Conservation (phyloP, 1,140 invertebrate genomes). For the Oncopeltus fasciatus region DNA sequence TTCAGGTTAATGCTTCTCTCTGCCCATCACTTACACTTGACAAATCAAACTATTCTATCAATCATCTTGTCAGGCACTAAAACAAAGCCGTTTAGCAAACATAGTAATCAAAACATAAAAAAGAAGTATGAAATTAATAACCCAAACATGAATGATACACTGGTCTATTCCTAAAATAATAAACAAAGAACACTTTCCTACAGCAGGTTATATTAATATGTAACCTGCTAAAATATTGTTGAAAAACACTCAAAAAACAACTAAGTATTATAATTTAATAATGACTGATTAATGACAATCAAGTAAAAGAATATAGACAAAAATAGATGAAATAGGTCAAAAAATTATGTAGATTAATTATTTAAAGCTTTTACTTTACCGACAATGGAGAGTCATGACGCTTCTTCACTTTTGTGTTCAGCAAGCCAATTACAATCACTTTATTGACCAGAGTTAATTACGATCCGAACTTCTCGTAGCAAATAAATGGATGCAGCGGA, state of each 20-base stretch:
- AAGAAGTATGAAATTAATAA: not conserved
- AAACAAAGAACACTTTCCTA: not conserved
- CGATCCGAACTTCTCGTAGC: constrained; percentile 17
- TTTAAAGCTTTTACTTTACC: not conserved
- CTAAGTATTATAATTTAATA: not conserved
- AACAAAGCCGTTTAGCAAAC: too few relatives aligned
- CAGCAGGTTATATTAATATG: not conserved
- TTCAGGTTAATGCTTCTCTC: too few relatives aligned
- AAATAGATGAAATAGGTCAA: constrained; percentile 7
- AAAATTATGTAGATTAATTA: not conserved
- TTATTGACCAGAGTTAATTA: constrained; percentile 26
- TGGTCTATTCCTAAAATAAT: too few relatives aligned
- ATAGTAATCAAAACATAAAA: not conserved
- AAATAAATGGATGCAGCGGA: not conserved
- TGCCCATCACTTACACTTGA: too few relatives aligned
- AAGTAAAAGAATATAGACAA: not conserved
- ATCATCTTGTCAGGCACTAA: too few relatives aligned
- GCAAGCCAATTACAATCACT: constrained; percentile 22
- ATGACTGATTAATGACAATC: not conserved
- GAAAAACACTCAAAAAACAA: not conserved
- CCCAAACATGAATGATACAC: not conserved
- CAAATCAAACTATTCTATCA: too few relatives aligned
- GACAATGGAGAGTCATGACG: not conserved
- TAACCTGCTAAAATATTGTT: not conserved
- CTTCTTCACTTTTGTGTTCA: not conserved